Conservation (phyloP, 37 sponge, comb jelly and placozoan genomes). For the Oopsacas minuta region DNA sequence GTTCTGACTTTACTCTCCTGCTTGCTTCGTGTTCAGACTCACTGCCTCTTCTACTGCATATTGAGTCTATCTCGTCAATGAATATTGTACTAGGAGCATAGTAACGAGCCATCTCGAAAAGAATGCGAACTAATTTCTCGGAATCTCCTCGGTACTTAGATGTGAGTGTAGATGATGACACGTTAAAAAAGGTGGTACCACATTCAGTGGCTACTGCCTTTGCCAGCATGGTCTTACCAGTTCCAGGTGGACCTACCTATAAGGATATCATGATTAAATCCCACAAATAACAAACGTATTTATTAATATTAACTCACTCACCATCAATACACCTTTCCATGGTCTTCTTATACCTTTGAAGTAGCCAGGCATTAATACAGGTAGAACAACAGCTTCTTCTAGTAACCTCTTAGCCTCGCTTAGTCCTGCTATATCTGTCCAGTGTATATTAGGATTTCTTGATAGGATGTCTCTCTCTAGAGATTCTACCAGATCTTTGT, state of each 20-base stretch:
- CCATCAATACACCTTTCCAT: conserved; percentile 61
- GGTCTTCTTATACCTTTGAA: conserved; percentile 94
- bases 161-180: conserved; percentile 76
- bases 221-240: conserved; percentile 95
- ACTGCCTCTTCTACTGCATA: conserved; percentile 72
- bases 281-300: neutral
- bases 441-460: conserved; percentile 74
- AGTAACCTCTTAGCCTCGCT: conserved; percentile 84
- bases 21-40: conserved; percentile 90
- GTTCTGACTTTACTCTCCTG: conserved; percentile 83
- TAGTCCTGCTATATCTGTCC: conserved; percentile 90
- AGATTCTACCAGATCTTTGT: conserved; percentile 83
- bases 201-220: conserved; percentile 98
- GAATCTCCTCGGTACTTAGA: conserved; percentile 95
- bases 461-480: conserved; percentile 87
- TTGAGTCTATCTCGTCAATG: conserved; percentile 91
- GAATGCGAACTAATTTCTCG: conserved; percentile 79
- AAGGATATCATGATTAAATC: neutral
- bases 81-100: conserved; percentile 95
- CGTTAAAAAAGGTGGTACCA: conserved; percentile 97
- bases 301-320: neutral
- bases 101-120: conserved; percentile 94
- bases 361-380: conserved; percentile 92
- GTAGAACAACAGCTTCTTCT: conserved; percentile 93
- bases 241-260: conserved; percentile 93